Evolutionary conservation across 2,888 invertebrate genomes (phyloP), one percentile per base, ranked within the genome.

Genomic region (Macrophya alboannulata): DNA sequence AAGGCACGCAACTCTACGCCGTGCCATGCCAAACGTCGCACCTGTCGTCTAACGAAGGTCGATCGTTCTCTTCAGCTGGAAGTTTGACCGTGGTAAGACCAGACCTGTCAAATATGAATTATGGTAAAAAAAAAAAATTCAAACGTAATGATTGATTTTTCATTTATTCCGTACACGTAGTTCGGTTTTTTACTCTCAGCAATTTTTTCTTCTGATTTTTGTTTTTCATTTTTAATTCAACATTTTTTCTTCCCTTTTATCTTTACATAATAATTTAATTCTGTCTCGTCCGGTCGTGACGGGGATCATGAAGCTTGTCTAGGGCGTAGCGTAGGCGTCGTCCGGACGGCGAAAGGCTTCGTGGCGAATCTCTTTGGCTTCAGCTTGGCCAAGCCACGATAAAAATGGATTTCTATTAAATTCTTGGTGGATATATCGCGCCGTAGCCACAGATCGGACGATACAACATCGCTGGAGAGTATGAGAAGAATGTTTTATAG

Each of bases 301-400:
- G 31, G 17, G 25, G 62, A 62, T 62, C 62, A 25, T 10, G 62
- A 62, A 31, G 25, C 62, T 62, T 9, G 62, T 62, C 68, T 37
- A 37, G 68, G 77, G 31, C 51, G n/a, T 55, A 55, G 43, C 55
- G 31, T 45, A 10, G 48, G 21, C 25, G 62, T 68, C 68, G 68
- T 21, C 55, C n/a, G 31, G 31, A 31, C 55, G 51, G 51, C 48
- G 51, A 77, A 77, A 77, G 77, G 77, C 77, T 77, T 77, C 77
- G 77, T 31, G 48, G 77, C 77, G 55, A 77, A 77, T 77, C 31
- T 77, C 77, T 77, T 77, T 77, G 77, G 77, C 77, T 77, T 77
- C 77, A 40, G 77, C 43, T 55, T 37, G 55, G 77, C 77, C 77
- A 9, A 43, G 31, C 55, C 37, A 37, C 77, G 77, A 77, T 55